Evolutionary conservation across 1,140 invertebrate species (phyloP).

Genomic region (Pachyrhynchus sulphureomaculatus): DNA sequence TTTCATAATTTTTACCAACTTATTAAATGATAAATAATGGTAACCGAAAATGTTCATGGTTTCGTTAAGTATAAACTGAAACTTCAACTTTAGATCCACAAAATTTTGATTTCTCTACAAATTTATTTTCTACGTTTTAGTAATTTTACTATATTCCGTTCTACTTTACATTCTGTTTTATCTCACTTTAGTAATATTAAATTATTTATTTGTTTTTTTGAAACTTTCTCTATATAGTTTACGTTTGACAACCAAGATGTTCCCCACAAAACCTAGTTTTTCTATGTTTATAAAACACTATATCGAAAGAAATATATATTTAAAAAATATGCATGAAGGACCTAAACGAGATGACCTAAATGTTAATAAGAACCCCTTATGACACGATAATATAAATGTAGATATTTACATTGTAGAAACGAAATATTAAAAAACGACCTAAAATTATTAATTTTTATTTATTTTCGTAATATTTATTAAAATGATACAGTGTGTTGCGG

Average conservation of each 20-base stretch:
- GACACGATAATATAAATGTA: slow-evolving; percentile 18
- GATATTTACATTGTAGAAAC: slow-evolving; percentile 14
- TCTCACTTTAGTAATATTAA: too few relatives aligned
- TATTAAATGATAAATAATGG: too few relatives aligned
- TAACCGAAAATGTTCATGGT: too few relatives aligned
- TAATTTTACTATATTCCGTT: too few relatives aligned
- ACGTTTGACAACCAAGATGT: not conserved
- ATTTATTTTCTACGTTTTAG: too few relatives aligned
- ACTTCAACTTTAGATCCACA: too few relatives aligned
- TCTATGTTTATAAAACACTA: slow-evolving; percentile 11
- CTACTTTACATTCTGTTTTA: too few relatives aligned
- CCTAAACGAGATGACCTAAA: slow-evolving; percentile 19
- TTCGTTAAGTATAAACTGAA: too few relatives aligned
- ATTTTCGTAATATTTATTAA: not conserved
- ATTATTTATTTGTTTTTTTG: too few relatives aligned
- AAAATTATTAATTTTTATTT: not conserved
- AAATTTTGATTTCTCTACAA: too few relatives aligned
- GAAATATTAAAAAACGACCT: slow-evolving; percentile 22
- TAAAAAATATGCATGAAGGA: slow-evolving; percentile 9
- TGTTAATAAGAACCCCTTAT: slow-evolving; percentile 24
- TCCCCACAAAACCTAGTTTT: slow-evolving; percentile 3
- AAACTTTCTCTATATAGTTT: not conserved
- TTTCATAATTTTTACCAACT: too few relatives aligned
- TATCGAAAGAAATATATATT: slow-evolving; percentile 3
- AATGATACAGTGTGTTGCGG: not conserved